Conservation (phyloP, 2,113 vertebrate species). For the Ursus arctos region DNA sequence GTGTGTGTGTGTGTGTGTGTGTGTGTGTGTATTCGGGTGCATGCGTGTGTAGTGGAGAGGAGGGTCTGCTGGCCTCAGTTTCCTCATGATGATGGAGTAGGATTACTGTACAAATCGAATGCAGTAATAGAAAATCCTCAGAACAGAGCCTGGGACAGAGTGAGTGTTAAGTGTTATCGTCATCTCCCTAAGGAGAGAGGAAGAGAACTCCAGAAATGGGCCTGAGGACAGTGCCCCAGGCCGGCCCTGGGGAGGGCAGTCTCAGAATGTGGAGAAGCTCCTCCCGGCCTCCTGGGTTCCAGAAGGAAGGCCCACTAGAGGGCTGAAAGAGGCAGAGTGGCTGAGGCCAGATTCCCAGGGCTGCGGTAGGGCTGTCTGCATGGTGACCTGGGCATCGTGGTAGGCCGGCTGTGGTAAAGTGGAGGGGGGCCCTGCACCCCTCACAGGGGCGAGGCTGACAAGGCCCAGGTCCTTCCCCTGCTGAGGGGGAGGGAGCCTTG, state of each 20-base stretch:
- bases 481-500: not conserved
- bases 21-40: fast-evolving
- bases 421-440: not conserved
- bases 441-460: not conserved
- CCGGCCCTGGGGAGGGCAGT: not conserved
- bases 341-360: not conserved
- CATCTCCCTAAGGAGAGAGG: not conserved
- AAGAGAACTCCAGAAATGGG: not conserved
- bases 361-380: not conserved
- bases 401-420: fast-evolving
- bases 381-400: fast-evolving
- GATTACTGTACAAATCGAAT: not conserved
- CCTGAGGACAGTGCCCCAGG: not conserved
- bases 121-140: not conserved
- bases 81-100: not conserved
- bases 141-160: not conserved
- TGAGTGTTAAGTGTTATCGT: too few species aligned
- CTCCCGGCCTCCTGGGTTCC: not conserved
- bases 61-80: not conserved
- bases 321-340: fast-evolving
- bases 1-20: not conserved
- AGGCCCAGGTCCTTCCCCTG: not conserved
- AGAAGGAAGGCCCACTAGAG: not conserved
- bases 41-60: fast-evolving
- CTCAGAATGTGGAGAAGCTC: not conserved